Percentiles rank a stretch among this genome's conserved stretches.
phyloP scores from a whole-genome alignment of 2,888 invertebrate species.

The Tuta absoluta region DNA sequence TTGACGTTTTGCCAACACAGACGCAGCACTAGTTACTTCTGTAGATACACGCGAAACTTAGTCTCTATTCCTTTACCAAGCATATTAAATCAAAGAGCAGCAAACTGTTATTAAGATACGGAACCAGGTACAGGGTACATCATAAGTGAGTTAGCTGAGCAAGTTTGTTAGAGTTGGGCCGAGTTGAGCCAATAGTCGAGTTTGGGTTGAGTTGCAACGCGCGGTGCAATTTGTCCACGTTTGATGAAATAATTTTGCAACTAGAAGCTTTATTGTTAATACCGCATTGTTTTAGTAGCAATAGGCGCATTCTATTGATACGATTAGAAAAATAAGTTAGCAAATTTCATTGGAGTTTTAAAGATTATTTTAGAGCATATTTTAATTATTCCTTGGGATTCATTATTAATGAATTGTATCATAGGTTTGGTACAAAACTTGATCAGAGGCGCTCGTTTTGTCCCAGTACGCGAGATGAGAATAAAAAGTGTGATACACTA shows the following conservation, averaged over 20 bases:
- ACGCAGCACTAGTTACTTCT: neutral
- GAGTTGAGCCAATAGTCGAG: slow-evolving; percentile 53
- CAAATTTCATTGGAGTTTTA: too few species aligned
- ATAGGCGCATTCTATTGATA: neutral
- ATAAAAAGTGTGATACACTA: too few species aligned
- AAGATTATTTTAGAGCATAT: too few species aligned
- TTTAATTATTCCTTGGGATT: too few species aligned
- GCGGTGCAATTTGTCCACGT: slow-evolving; percentile 11
- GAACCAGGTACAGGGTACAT: slow-evolving; percentile 26
- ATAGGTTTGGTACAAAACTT: too few species aligned
- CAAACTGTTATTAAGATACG: slow-evolving; percentile 37
- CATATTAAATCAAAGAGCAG: slow-evolving; percentile 13
- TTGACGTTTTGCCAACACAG: neutral
- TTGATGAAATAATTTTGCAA: slow-evolving; percentile 20
- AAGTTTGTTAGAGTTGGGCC: slow-evolving; percentile 41
- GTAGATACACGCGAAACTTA: neutral
- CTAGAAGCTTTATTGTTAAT: slow-evolving; percentile 33
- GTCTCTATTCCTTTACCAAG: slow-evolving; percentile 3
- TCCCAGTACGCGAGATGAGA: too few species aligned
- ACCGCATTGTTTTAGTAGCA: slow-evolving; percentile 15
- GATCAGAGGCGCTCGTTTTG: too few species aligned
- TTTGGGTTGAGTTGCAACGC: slow-evolving; percentile 40
- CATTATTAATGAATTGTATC: too few species aligned
- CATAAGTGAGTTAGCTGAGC: slow-evolving; percentile 38
- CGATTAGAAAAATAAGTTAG: too few species aligned